Conservation (phyloP, 64 coral and sea anemone species). For the Stylophora pistillata region DNA sequence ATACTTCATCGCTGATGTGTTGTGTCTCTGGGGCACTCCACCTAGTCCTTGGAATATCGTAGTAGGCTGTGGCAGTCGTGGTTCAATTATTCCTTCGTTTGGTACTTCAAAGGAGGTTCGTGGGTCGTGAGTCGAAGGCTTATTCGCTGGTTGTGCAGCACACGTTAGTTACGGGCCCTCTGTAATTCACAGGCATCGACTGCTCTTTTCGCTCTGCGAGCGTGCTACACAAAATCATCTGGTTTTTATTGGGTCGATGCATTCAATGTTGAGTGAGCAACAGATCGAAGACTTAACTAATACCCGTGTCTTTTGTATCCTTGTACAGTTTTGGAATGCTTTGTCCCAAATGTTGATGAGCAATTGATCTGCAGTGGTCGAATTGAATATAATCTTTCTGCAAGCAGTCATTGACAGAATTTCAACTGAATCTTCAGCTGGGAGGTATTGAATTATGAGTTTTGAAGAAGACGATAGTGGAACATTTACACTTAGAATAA, state of each 20-base stretch:
- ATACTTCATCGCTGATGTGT: slow-evolving; percentile 53
- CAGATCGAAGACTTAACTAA: slow-evolving; percentile 5
- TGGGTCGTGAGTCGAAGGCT: background rate
- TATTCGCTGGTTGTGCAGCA: background rate
- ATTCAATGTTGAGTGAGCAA: slow-evolving; percentile 5
- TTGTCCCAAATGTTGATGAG: slow-evolving; percentile 6
- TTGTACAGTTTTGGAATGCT: slow-evolving; percentile 17
- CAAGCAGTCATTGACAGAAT: background rate
- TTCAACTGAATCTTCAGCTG: slow-evolving; percentile 16
- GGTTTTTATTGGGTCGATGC: slow-evolving; percentile 6
- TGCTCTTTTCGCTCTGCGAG: background rate
- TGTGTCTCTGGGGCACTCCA: slow-evolving; percentile 49
- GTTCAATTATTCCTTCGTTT: background rate
- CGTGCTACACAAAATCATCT: background rate
- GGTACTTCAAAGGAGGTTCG: background rate
- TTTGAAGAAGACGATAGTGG: slow-evolving; percentile 56
- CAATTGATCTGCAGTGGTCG: background rate
- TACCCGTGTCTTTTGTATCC: slow-evolving; percentile 12
- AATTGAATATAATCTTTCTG: background rate
- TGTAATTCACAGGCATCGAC: slow-evolving; percentile 7
- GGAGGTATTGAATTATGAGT: slow-evolving; percentile 27
- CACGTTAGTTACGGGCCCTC: background rate
- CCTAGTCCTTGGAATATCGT: slow-evolving; percentile 43
- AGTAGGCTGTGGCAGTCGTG: background rate
- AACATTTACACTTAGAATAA: slow-evolving; percentile 68